Conservation (phyloP, 2,113 vertebrate genomes). For the Meles meles region DNA sequence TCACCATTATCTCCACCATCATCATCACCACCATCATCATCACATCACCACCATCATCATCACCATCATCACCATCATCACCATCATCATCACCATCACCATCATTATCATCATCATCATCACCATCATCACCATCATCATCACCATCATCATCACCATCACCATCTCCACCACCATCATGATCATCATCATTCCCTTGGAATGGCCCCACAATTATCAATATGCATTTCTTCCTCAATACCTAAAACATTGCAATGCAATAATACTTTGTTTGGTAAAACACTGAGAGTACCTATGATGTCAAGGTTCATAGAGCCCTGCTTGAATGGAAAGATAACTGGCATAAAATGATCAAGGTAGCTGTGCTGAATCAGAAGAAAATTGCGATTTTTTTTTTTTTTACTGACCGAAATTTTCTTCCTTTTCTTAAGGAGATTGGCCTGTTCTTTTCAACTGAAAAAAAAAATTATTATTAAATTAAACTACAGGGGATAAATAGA, state of each 20-base stretch:
- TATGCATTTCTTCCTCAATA: neutral
- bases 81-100: accelerated
- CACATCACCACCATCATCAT: accelerated
- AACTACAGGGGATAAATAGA: neutral
- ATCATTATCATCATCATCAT: neutral
- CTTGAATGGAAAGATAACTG: slow-evolving; percentile 54
- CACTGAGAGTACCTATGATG: neutral
- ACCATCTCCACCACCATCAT: neutral
- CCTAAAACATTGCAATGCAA: slow-evolving; percentile 57
- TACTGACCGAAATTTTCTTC: neutral
- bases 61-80: accelerated
- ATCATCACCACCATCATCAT: accelerated
- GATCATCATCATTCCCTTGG: neutral
- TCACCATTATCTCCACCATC: accelerated
- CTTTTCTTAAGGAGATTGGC: neutral
- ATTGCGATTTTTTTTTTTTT: neutral
- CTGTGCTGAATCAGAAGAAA: slow-evolving; percentile 34
- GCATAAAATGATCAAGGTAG: neutral
- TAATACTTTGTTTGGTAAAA: slow-evolving; percentile 37
- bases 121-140: accelerated
- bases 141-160: accelerated
- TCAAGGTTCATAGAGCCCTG: slow-evolving; percentile 18
- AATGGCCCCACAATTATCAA: neutral
- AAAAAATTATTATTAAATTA: neutral
- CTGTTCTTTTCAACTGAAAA: neutral